Percentiles rank a stretch among this genome's conserved stretches.
Conservation (phyloP, 2,797 vertebrate species). For the Cacajao melanocephalus region DNA sequence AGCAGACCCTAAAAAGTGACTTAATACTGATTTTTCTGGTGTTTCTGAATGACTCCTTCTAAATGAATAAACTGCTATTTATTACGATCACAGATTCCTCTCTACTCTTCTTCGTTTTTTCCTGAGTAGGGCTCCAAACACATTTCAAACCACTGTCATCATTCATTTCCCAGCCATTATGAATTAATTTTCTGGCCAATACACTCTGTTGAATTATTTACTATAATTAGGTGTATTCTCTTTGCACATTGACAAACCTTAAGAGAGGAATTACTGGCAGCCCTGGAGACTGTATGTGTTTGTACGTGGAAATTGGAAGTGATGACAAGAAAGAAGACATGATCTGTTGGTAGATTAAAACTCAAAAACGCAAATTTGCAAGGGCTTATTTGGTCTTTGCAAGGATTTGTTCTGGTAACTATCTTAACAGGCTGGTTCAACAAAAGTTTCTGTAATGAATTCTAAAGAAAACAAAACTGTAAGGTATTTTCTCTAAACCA, state of each 20-base stretch:
- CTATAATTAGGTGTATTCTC: background rate
- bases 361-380: background rate
- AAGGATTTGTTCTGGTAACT: background rate
- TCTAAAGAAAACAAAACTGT: background rate
- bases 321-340: background rate
- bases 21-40: background rate
- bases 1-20: background rate
- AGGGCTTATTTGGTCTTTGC: background rate
- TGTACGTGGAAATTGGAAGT: background rate
- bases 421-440: background rate
- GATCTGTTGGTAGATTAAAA: background rate
- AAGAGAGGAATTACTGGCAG: background rate
- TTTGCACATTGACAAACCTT: constrained; percentile 10
- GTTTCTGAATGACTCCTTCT: background rate
- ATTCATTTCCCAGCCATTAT: constrained; percentile 40
- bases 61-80: background rate
- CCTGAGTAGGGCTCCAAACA: background rate
- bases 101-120: background rate
- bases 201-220: constrained; percentile 45
- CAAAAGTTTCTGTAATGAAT: background rate
- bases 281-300: background rate
- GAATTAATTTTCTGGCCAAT: constrained; percentile 53
- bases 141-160: constrained; percentile 23
- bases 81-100: constrained; percentile 1
- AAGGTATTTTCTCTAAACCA: background rate